These are phyloP conservation scores for Drosophila kanekoi DNA, from an alignment of 2,888 invertebrate species.

Conservation along the genomic window DNA sequence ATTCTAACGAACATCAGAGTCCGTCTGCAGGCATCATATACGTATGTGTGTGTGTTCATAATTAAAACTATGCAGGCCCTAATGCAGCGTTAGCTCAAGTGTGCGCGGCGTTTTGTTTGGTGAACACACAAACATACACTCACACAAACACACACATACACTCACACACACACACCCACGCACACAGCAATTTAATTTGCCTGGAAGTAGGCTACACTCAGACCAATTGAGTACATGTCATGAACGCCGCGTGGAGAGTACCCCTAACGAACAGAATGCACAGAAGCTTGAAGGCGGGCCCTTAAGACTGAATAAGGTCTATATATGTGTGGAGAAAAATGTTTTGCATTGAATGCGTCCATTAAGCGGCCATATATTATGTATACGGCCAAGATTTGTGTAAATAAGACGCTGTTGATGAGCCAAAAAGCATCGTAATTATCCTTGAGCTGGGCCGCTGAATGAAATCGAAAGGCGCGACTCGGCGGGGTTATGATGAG, in stretches of 20 bases:
- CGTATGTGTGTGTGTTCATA: conserved; percentile 41
- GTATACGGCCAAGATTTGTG: conserved; percentile 64
- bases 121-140: conserved; percentile 38
- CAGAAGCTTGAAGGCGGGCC: conserved; percentile 21
- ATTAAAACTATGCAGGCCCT: conserved; percentile 67
- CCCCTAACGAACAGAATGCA: conserved; percentile 41
- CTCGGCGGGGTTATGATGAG: conserved; percentile 16
- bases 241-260: conserved; percentile 48
- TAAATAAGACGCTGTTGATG: conserved; percentile 71
- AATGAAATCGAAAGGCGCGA: conserved; percentile 28
- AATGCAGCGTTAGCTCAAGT: conserved; percentile 69
- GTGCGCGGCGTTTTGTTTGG: conserved; percentile 54
- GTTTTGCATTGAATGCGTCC: conserved; percentile 54
- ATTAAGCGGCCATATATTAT: conserved; percentile 49
- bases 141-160: conserved; percentile 31
- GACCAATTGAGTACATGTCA: conserved; percentile 64
- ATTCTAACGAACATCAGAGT: too few relatives aligned
- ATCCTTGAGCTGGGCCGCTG: conserved; percentile 45
- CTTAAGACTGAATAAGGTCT: conserved; percentile 26
- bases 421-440: conserved; percentile 39
- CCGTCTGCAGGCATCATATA: conserved; percentile 21
- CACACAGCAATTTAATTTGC: conserved; percentile 57
- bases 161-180: conserved; percentile 1
- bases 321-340: not conserved
- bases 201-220: conserved; percentile 73